A percentile compares a stretch with the other conserved stretches of the same genome.
These are phyloP conservation scores for Isoperla grammatica DNA, from an alignment of 2,888 invertebrate genomes.

Conservation along the genomic window DNA sequence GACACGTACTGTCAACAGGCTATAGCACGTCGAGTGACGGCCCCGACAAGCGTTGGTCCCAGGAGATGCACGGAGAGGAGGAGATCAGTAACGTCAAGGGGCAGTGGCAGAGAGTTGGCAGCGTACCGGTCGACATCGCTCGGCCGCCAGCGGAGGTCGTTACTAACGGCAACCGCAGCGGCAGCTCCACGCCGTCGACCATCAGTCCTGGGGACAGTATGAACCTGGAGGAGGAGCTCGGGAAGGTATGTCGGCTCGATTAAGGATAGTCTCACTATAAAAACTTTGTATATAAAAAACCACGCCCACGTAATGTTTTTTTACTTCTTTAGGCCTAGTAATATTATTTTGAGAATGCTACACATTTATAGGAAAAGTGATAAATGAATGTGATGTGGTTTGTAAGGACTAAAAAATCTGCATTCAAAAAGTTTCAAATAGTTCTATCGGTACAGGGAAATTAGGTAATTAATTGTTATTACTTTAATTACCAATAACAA, in stretches of 20 bases:
- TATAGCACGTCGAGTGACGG: not conserved
- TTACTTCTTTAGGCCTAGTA: conserved; percentile 1
- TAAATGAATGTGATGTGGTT: too few species aligned
- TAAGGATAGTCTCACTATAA: too few species aligned
- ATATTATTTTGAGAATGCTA: too few species aligned
- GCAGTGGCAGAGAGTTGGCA: conserved; percentile 21
- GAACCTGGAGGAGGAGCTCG: conserved; percentile 35
- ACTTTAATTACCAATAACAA: too few species aligned
- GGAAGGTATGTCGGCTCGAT: conserved; percentile 28
- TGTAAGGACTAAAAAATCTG: too few species aligned
- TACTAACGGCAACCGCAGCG: conserved; percentile 35
- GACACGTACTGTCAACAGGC: too few species aligned
- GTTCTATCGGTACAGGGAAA: too few species aligned
- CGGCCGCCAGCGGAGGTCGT: conserved; percentile 14
- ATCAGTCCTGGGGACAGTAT: conserved; percentile 45
- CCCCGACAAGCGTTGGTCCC: conserved; percentile 73
- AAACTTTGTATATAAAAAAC: not conserved
- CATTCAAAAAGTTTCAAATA: too few species aligned
- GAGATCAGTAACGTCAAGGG: conserved; percentile 22
- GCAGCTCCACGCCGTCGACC: conserved; percentile 46
- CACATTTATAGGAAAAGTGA: too few species aligned
- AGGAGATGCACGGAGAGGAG: conserved; percentile 50
- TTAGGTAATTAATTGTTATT: too few species aligned
- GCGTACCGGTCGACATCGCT: conserved; percentile 9
- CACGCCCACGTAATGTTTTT: not conserved